Base-by-base conservation (phyloP, 1,140 invertebrate genomes). In the Drosophila nebulosa region DNA sequence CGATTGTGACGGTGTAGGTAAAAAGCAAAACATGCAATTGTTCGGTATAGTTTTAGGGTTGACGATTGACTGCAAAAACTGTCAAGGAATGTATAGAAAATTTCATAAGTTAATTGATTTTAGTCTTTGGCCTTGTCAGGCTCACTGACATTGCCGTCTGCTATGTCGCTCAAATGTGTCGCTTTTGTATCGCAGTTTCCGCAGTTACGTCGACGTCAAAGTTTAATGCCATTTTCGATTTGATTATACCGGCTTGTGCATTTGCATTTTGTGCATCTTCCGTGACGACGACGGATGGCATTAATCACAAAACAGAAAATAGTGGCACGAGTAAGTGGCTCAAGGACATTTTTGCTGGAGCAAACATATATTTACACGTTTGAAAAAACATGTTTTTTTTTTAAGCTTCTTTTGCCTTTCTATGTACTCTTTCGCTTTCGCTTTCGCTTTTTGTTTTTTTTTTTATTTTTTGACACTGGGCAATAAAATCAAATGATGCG, bases 401-500 rank as follows among this genome's bases (percentile, higher is more conserved):
- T n/a, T n/a, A n/a, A n/a, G n/a, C 64, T 53, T 55, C 35, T 18
- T 32, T 36, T 16, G 26, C 14, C 59, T 52, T 27, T n/a, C n/a
- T n/a, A n/a, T n/a, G n/a, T 6, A 27, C 58, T 26, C 16, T 30
- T 18, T 51, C n/a, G 18, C 10, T 60, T 59, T 6, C 6, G 32
- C 27, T 27, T 35, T 46, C n/a, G n/a, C n/a, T n/a, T n/a, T n/a
- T n/a, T n/a, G n/a, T n/a, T n/a, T n/a, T 56, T 61, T 60, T 18
- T 32, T 24, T 55, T 30, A 16, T 56, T 61, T 53, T 42, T 63
- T 67, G 72, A 71, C 83, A 88, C 78, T 81, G 75, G 78, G 74
- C 78, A 86, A 86, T 86, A 88, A 86, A 86, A 86, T 86, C 83
- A 86, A 86, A 86, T 86, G 81, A 88, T 81, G 81, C 83, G 83